Base-by-base conservation (phyloP, 1,140 invertebrate species). In the Ylistrum balloti region DNA sequence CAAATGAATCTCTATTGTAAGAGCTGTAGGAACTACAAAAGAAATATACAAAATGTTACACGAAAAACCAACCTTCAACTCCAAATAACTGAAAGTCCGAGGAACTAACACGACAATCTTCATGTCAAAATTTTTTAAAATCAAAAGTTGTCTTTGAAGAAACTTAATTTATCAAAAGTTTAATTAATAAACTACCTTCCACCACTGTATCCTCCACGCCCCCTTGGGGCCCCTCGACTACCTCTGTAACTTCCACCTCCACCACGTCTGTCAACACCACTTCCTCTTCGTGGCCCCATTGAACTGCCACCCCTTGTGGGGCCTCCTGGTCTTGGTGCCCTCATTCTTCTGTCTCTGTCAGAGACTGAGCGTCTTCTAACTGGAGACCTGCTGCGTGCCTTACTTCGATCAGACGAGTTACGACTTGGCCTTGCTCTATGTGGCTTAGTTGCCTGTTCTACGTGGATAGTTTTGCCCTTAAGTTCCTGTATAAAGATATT, bases 401-500 rank as follows among this genome's bases (percentile, higher is more conserved):
- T 41, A 87, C n/a, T 34, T 28, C 56, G 9, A n/a, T 28, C 56
- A 28, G 35, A 33, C 20, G 87, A 35, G 85, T 33, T 88, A 33
- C 88, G 38, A 41, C 87, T n/a, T 88, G 35, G 33, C 86, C 87
- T 86, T 86, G 85, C 56, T 87, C 88, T 45, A 22, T 86, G 86
- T n/a, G 89, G 88, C 86, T 88, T 90, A 1, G 90, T 87, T 33
- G 91, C 91, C 41, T 91, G 90, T 48, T 91, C 90, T 7, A 91
- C 90, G 86, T 91, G 88, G 11, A 91, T 91, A 34, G 45, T 33
- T 86, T 86, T 91, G 28, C 90, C 90, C 33, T 89, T 87, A 13
- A 91, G 45, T 87, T 87, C 86, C 89, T 90, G 33, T 7, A 45
- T 38, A 86, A 41, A 74, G 11, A 56, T 38, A 13, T 38, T 38